Base-by-base conservation (phyloP, 92 coral and sea anemone species). In the Zoanthus gigantus region DNA sequence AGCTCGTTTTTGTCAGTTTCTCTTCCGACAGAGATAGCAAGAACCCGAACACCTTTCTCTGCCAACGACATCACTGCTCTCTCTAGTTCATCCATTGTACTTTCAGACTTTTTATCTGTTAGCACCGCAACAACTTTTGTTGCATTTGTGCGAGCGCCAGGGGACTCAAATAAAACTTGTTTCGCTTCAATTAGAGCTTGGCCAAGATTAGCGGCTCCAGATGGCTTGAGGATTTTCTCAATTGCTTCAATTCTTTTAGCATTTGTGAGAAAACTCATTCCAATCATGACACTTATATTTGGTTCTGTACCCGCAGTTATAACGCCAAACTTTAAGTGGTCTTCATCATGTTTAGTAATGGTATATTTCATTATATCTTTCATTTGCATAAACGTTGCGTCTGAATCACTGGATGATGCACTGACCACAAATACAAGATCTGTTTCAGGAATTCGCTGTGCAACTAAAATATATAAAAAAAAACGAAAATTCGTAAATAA, bases 371-470 rank as follows among this genome's bases (percentile, higher is more conserved):
- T 86, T 47, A 96, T 89, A 15, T 89, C 93, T 83, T 92, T 93
- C 90, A 90, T 85, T 92, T 83, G 92, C 4, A 81, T 77, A 68
- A 91, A 92, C 23, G 90, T 87, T 58, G 88, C 84, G 5, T 76
- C 68, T 10, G 92, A 87, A 74, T 92, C 85, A 16, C 94, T 73
- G 46, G 85, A 76, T 28, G 94, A 88, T 8, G 99, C 95, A 16
- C 96, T 95, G 11, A 96, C 42, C 14, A 94, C 91, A 73, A 96
- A 96, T 57, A 90, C 96, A 28, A 96, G 79, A 74, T 96, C 99
- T 56, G 94, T 60, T 86, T 94, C 88, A 48, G 37, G 7, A 0
- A 82, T 60, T 52, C 88, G 47, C 63, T 87, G 81, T 86, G 88
- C 63, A 52, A 42, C 72, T 44, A 60, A 63, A 63, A 63, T 0